phyloP scores from a whole-genome alignment of 2,797 vertebrate genomes.

The Chaetophractus vellerosus region DNA sequence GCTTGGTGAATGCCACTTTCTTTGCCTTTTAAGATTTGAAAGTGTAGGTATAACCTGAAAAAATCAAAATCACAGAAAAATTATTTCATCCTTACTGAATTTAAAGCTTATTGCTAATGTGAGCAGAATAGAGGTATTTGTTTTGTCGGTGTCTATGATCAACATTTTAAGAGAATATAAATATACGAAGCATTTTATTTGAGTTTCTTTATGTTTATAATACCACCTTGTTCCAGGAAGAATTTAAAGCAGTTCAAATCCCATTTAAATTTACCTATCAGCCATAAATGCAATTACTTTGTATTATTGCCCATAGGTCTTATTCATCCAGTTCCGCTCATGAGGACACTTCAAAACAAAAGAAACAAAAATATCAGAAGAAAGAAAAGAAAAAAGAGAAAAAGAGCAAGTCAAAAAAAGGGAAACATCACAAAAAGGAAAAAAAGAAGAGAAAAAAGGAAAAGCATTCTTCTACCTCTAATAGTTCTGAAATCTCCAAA shows the following conservation, averaged over 20 bases:
- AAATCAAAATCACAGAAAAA: constrained; percentile 54
- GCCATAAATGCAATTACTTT: constrained; percentile 7
- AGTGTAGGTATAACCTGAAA: constrained; percentile 29
- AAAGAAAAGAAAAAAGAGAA: constrained; percentile 93
- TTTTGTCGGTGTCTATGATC: constrained; percentile 30
- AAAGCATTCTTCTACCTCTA: constrained; percentile 87
- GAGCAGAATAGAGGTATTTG: constrained; percentile 44
- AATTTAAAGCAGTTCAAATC: constrained; percentile 24
- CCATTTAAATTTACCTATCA: constrained; percentile 10
- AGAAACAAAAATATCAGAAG: constrained; percentile 92
- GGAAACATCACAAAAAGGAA: constrained; percentile 92
- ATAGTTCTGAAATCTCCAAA: constrained; percentile 89
- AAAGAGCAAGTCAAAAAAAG: constrained; percentile 91
- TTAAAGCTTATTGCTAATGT: constrained; percentile 54
- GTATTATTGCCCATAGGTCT: constrained; percentile 87
- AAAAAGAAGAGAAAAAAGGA: constrained; percentile 91
- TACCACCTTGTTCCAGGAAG: constrained; percentile 27
- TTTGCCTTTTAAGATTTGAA: constrained; percentile 60
- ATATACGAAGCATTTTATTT: constrained; percentile 37
- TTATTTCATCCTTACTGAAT: constrained; percentile 21
- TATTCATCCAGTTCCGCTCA: constrained; percentile 91
- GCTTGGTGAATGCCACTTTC: not conserved
- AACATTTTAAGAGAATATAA: constrained; percentile 55
- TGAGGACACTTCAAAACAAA: constrained; percentile 90
- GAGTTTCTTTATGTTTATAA: constrained; percentile 41